These are phyloP conservation scores for Nematolebias whitei DNA, from an alignment of 2,113 vertebrate genomes.

Conservation along the genomic window DNA sequence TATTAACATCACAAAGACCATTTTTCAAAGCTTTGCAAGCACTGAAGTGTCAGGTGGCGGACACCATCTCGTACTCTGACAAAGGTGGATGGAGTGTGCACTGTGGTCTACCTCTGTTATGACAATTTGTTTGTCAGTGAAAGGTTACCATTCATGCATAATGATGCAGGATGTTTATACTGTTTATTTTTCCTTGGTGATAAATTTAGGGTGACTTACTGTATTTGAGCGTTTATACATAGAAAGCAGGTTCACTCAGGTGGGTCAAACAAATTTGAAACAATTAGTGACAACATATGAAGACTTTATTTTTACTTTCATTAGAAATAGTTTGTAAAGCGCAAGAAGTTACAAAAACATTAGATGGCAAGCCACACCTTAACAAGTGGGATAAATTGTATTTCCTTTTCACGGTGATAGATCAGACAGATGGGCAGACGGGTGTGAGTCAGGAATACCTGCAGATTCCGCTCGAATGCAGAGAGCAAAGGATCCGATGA, in stretches of 20 bases:
- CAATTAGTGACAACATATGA: too few species aligned
- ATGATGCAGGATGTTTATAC: neutral
- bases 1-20: neutral
- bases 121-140: neutral
- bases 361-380: neutral
- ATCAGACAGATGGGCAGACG: neutral
- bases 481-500: conserved; percentile 11
- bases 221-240: too few species aligned
- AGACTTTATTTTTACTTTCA: too few species aligned
- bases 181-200: neutral
- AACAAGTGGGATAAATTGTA: neutral
- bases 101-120: neutral
- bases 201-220: neutral
- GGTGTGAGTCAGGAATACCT: neutral
- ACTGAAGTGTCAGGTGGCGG: neutral
- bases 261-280: too few species aligned
- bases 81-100: neutral
- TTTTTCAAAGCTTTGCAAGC: neutral
- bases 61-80: neutral
- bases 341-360: neutral
- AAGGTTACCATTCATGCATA: neutral
- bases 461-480: conserved; percentile 1
- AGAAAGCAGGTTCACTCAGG: neutral
- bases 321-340: too few species aligned
- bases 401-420: too few species aligned